Evolutionary conservation across 2,888 invertebrate species (phyloP).

Genomic region (Cacoxenus indagator): DNA sequence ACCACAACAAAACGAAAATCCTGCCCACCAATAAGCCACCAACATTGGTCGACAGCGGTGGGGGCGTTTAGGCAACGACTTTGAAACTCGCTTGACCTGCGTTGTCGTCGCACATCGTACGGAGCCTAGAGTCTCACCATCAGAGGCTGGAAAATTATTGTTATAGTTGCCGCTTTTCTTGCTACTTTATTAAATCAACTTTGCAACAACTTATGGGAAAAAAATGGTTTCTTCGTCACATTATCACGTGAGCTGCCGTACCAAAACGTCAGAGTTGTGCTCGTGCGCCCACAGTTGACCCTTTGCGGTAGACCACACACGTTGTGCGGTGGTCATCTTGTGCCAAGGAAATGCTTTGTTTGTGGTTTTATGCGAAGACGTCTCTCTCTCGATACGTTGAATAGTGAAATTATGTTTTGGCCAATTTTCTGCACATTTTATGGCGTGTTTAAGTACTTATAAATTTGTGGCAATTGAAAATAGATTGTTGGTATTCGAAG

Average conservation of each 20-base stretch:
- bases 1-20: not conserved
- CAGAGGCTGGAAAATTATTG: slow-evolving; percentile 58
- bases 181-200: slow-evolving; percentile 65
- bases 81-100: slow-evolving; percentile 12
- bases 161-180: slow-evolving; percentile 54
- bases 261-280: not conserved
- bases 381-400: not conserved
- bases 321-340: not conserved
- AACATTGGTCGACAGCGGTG: not conserved
- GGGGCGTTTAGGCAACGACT: not conserved
- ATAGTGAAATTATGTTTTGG: not conserved
- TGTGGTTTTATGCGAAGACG: not conserved
- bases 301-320: slow-evolving; percentile 15
- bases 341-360: not conserved
- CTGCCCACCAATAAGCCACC: not conserved
- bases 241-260: slow-evolving; percentile 59
- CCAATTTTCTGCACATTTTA: too few relatives aligned
- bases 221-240: slow-evolving; percentile 45
- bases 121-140: not conserved
- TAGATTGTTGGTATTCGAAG: too few relatives aligned
- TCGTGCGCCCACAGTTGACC: not conserved
- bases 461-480: too few relatives aligned
- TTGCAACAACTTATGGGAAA: slow-evolving; percentile 27
- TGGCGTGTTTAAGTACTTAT: too few relatives aligned
- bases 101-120: not conserved